These are phyloP conservation scores for Tychaedon coryphoeus DNA, from an alignment of 2,113 vertebrate genomes.

Conservation along the genomic window DNA sequence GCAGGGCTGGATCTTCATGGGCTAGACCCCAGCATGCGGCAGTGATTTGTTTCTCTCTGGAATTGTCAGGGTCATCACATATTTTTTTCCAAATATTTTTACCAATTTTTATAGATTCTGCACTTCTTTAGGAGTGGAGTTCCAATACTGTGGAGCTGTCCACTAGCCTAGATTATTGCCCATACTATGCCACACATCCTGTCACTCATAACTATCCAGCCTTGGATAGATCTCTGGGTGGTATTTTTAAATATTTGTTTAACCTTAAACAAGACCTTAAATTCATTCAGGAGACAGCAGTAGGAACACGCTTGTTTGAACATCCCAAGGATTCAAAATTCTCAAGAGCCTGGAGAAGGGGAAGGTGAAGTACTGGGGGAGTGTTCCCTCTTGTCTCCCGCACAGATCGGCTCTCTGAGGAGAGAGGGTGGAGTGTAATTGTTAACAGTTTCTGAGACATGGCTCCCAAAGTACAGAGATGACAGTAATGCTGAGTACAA, in stretches of 20 bases:
- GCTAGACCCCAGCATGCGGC: background rate
- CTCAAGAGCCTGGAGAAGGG: background rate
- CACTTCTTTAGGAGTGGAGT: background rate
- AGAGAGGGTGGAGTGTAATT: background rate
- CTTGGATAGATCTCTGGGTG: background rate
- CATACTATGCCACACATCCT: background rate
- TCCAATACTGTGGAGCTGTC: background rate
- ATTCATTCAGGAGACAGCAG: background rate
- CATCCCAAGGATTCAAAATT: background rate
- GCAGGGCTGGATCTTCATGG: background rate
- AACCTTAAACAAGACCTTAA: background rate
- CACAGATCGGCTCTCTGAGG: background rate
- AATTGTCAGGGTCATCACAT: background rate
- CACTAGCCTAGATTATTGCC: fast-evolving
- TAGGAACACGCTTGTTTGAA: background rate
- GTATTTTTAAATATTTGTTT: background rate
- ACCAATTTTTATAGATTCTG: background rate
- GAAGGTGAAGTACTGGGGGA: background rate
- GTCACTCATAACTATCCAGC: background rate
- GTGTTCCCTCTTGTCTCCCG: background rate
- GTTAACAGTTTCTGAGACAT: background rate
- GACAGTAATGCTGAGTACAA: background rate
- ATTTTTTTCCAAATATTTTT: background rate
- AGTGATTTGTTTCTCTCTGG: background rate
- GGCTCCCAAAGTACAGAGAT: background rate